Conservation (phyloP, 2,797 vertebrate species). For the Cetoscarus ocellatus region DNA sequence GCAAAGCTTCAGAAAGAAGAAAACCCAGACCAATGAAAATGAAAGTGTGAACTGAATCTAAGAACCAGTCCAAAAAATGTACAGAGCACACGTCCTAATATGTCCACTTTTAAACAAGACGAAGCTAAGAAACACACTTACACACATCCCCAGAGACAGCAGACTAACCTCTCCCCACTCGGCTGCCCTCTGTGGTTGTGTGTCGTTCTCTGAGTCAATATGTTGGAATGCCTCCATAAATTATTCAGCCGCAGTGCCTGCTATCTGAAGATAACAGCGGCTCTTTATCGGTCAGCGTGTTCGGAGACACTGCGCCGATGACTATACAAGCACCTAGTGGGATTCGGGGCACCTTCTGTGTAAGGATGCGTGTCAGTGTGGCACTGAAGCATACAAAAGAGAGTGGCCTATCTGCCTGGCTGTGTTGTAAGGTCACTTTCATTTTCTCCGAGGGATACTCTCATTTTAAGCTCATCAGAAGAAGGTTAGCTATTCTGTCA, state of each 20-base stretch:
- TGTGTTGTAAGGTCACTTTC: constrained; percentile 67
- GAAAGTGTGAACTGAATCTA: constrained; percentile 39
- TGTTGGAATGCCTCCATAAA: constrained; percentile 76
- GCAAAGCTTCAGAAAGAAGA: constrained; percentile 31
- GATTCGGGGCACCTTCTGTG: constrained; percentile 61
- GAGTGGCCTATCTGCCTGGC: constrained; percentile 48
- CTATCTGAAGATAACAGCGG: constrained; percentile 75
- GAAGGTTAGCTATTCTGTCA: constrained; percentile 1
- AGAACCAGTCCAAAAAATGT: neutral
- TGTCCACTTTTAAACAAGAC: neutral
- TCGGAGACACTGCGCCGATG: constrained; percentile 50
- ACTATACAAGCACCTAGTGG: constrained; percentile 63
- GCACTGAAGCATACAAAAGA: constrained; percentile 49
- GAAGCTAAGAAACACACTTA: constrained; percentile 16
- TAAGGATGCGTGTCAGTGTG: constrained; percentile 61
- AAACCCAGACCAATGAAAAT: constrained; percentile 54
- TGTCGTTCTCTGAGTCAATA: constrained; percentile 52
- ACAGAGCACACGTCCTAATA: neutral
- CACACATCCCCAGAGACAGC: constrained; percentile 15
- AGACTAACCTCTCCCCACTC: constrained; percentile 36
- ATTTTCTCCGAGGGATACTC: constrained; percentile 41
- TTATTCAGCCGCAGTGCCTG: constrained; percentile 74
- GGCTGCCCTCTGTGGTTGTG: constrained; percentile 47
- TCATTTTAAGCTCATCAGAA: constrained; percentile 59
- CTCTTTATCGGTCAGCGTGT: constrained; percentile 70